Evolutionary conservation across 2,888 invertebrate genomes (phyloP).

Genomic region (Opisthograptis luteolata): DNA sequence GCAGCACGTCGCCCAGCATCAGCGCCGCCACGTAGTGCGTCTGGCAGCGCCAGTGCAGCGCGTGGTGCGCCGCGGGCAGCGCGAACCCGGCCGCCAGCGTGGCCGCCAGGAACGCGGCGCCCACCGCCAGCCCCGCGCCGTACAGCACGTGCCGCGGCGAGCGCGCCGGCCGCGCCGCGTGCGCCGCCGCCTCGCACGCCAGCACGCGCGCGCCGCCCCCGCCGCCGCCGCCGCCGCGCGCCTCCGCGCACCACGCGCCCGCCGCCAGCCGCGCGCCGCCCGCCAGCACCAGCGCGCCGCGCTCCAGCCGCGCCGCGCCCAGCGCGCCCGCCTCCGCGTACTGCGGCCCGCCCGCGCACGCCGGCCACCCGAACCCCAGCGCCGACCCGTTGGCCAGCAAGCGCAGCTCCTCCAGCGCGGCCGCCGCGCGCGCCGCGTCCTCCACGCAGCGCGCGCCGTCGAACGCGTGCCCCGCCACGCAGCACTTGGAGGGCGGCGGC

Average conservation of each 20-base stretch:
- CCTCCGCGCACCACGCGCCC: conserved; percentile 80
- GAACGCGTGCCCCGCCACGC: conserved; percentile 87
- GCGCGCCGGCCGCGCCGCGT: conserved; percentile 71
- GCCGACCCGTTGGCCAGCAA: conserved; percentile 37
- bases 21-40: conserved; percentile 94
- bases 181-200: conserved; percentile 82
- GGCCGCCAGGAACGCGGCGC: conserved; percentile 91
- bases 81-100: conserved; percentile 92
- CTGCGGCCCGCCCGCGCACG: conserved; percentile 72
- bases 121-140: conserved; percentile 90
- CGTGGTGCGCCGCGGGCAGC: conserved; percentile 92
- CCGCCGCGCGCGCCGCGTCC: conserved; percentile 50
- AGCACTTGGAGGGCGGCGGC: conserved; percentile 86
- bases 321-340: conserved; percentile 85
- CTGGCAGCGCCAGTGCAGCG: conserved; percentile 95
- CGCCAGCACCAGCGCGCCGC: conserved; percentile 80
- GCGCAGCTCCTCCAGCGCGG: conserved; percentile 62
- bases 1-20: conserved; percentile 90
- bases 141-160: conserved; percentile 88
- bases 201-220: conserved; percentile 55
- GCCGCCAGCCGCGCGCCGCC: conserved; percentile 68
- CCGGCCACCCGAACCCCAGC: conserved; percentile 81
- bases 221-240: conserved; percentile 63
- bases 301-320: conserved; percentile 71
- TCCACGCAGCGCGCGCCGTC: conserved; percentile 80